phyloP scores from a whole-genome alignment of 1,140 invertebrate species.

The Drosophila rhopaloa region DNA sequence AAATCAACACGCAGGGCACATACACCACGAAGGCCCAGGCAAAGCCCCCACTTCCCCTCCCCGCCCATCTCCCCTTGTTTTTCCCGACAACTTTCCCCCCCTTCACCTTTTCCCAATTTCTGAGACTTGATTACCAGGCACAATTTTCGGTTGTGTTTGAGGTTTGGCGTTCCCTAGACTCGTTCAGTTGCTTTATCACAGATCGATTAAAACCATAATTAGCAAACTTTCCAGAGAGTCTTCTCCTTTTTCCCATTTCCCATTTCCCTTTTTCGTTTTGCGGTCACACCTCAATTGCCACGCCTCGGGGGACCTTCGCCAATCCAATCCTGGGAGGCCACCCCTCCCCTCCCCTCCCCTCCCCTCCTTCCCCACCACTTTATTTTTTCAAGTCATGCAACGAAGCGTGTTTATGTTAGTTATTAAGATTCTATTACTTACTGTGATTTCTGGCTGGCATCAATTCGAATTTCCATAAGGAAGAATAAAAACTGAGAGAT shows the following conservation, averaged over 20 bases:
- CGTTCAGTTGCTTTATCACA: constrained; percentile 18
- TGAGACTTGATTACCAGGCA: constrained; percentile 52
- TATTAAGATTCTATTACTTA: constrained; percentile 78
- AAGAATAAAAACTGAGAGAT: neutral
- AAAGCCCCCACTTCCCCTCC: neutral
- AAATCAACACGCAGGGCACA: constrained; percentile 65
- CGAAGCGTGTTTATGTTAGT: constrained; percentile 62
- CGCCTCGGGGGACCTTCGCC: neutral
- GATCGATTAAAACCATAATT: constrained; percentile 78
- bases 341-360: neutral
- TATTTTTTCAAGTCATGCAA: constrained; percentile 60
- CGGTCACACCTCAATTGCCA: constrained; percentile 46
- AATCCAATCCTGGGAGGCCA: constrained; percentile 1
- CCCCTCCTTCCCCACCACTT: neutral
- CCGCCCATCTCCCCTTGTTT: neutral
- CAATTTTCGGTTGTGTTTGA: constrained; percentile 24
- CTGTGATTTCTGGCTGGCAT: constrained; percentile 53
- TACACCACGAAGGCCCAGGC: constrained; percentile 14
- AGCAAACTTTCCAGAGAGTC: constrained; percentile 64
- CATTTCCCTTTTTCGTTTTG: neutral
- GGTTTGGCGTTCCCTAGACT: neutral
- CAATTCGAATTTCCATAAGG: neutral
- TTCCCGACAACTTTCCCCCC: constrained; percentile 15
- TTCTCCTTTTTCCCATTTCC: neutral
- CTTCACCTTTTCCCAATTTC: constrained; percentile 19